Conservation (phyloP, 1,140 invertebrate genomes). For the Drosophila nigromelanica region DNA sequence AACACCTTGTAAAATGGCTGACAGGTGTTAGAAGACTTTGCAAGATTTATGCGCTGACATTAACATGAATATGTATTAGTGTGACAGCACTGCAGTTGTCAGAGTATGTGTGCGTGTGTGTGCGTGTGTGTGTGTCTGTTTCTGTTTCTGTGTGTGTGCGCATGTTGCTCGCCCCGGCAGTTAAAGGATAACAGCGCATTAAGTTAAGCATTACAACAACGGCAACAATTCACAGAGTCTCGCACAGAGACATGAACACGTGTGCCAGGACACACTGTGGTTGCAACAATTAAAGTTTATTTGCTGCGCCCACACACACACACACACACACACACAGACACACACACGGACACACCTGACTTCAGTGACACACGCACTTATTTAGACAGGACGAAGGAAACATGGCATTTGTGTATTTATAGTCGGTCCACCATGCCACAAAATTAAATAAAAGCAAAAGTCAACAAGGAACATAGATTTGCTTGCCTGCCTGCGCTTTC, state of each 20-base stretch:
- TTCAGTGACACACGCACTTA: conserved; percentile 13
- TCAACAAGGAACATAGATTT: conserved; percentile 81
- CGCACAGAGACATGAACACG: conserved; percentile 56
- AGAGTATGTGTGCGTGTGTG: conserved; percentile 12
- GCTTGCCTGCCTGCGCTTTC: conserved; percentile 63
- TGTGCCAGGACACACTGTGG: conserved; percentile 73
- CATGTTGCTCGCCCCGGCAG: conserved; percentile 64
- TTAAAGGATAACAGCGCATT: conserved; percentile 82
- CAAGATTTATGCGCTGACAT: conserved; percentile 82
- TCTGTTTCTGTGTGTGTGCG: too few species aligned
- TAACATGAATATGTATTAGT: conserved; percentile 80
- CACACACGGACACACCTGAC: background rate
- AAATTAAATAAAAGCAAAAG: conserved; percentile 82
- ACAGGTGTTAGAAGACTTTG: conserved; percentile 82
- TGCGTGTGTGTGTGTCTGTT: conserved; percentile 20
- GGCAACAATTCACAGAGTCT: conserved; percentile 41
- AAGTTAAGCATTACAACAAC: conserved; percentile 79
- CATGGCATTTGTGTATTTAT: conserved; percentile 73
- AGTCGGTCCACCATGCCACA: conserved; percentile 71
- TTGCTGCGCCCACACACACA: conserved; percentile 64
- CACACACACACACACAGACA: conserved; percentile 15
- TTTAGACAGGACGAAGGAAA: conserved; percentile 31
- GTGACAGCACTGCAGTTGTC: conserved; percentile 55
- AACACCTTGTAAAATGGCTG: conserved; percentile 82
- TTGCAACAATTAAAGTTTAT: conserved; percentile 82